Evolutionary conservation across 1,140 invertebrate species (phyloP), one percentile per base, ranked within the genome.

Genomic region (Cydia fagiglandana): DNA sequence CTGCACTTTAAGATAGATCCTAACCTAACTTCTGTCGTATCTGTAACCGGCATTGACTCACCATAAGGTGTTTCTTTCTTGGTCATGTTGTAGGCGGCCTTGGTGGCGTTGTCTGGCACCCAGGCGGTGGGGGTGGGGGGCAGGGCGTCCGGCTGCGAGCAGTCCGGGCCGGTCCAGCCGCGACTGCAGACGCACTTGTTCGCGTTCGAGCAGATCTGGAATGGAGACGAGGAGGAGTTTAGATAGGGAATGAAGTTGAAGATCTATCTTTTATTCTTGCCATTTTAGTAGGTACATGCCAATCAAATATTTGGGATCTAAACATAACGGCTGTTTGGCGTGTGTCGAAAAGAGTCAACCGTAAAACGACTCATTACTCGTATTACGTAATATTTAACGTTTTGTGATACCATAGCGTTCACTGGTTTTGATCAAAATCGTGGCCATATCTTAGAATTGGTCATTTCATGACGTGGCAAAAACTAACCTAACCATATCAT

Each of bases 171-270:
- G 41, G 94, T 95, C 97, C 97, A 99, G 70, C 98, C 98, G 73
- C 93, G 91, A 83, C 97, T 94, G 94, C 99, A 99, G 86, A 97
- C 96, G 92, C 99, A 99, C 79, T 96, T 96, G 90, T 98, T 98
- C 56, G 95, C 93, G 89, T 99, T 99, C 2, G 98, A 98, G 92
- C 99, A 99, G 68, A 97, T 95, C 98, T 99, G 93, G 73, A 87
- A 61, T 61, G n/a, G 17, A 56, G 38, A 70, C 66, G 73, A 73
- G 47, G 17, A 1, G 2, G 28, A 13, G 4, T 17, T 53, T 47
- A 73, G 73, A 68, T 38, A 30, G 66, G 66, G 28, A 47, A 15
- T 47, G 45, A 13, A 47, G 45, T 47, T 41, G 38, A 34, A 34
- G 34, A 6, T 6, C 5, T 30, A 2, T 34, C 34, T 34, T 34